These are phyloP conservation scores for Perizoma flavofasciatum DNA, from an alignment of 2,888 invertebrate species.

Conservation along the genomic window DNA sequence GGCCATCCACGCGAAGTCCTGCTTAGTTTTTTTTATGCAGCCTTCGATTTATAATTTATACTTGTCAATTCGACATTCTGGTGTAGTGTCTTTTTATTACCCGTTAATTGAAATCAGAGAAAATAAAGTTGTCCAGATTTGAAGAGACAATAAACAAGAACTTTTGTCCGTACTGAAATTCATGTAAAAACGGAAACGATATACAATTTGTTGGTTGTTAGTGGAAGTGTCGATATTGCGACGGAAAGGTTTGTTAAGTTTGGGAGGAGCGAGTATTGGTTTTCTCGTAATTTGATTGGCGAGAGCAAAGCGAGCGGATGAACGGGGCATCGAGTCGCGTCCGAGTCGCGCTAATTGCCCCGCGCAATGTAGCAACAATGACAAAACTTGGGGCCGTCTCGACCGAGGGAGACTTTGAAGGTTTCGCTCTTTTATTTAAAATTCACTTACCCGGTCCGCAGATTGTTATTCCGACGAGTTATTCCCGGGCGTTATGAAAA, in stretches of 20 bases:
- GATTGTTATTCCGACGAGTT: slow-evolving; percentile 75
- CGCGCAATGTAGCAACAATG: slow-evolving; percentile 81
- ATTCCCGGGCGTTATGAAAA: slow-evolving; percentile 66
- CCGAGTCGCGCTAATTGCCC: slow-evolving; percentile 79
- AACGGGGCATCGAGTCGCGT: slow-evolving; percentile 59
- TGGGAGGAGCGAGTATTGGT: slow-evolving; percentile 56
- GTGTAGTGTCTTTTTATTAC: no score
- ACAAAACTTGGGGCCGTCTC: slow-evolving; percentile 75
- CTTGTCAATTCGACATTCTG: background rate
- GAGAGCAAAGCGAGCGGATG: slow-evolving; percentile 53
- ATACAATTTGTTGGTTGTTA: slow-evolving; percentile 55
- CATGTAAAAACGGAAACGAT: slow-evolving; percentile 25
- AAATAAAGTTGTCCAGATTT: no score
- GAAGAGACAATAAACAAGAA: no score
- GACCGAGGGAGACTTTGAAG: slow-evolving; percentile 59
- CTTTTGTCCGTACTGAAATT: no score
- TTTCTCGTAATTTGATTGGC: slow-evolving; percentile 75
- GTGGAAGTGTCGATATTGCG: slow-evolving; percentile 69
- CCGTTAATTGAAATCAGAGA: no score
- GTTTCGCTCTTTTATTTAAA: slow-evolving; percentile 79
- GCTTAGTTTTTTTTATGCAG: no score
- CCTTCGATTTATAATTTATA: background rate
- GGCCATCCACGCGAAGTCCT: background rate
- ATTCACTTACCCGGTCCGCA: slow-evolving; percentile 76
- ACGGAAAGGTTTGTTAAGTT: slow-evolving; percentile 65